phyloP scores from a whole-genome alignment of 2,797 vertebrate species.

The Alectoris magna region DNA sequence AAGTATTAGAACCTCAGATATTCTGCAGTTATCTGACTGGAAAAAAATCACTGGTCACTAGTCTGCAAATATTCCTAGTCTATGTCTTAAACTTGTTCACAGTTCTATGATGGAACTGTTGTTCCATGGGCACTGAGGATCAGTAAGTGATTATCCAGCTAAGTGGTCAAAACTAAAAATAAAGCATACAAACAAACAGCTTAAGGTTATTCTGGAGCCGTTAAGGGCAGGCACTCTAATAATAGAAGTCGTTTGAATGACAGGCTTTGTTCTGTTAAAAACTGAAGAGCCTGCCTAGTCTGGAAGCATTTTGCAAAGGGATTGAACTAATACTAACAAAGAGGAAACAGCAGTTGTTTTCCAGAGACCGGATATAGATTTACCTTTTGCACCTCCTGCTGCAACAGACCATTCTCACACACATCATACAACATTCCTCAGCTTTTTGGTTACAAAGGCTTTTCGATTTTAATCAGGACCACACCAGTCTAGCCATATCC shows the following conservation, averaged over 20 bases:
- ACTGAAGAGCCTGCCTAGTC: not conserved
- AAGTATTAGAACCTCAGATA: not conserved
- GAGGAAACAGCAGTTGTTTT: not conserved
- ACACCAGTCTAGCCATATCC: not conserved
- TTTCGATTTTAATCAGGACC: not conserved
- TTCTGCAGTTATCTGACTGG: not conserved
- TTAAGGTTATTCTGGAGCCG: not conserved
- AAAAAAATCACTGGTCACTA: not conserved
- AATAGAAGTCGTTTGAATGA: not conserved
- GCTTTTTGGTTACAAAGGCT: accelerated
- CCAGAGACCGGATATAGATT: not conserved
- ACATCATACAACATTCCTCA: not conserved
- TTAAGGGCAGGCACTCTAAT: not conserved
- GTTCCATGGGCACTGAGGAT: not conserved
- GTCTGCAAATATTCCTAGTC: not conserved
- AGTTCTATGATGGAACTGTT: not conserved
- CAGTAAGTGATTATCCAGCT: not conserved
- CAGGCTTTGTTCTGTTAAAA: not conserved
- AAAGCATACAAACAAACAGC: not conserved
- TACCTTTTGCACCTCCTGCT: not conserved
- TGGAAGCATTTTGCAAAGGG: not conserved
- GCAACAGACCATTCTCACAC: not conserved
- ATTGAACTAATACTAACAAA: not conserved
- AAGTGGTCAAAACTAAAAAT: not conserved
- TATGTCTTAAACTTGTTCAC: not conserved